Evolutionary conservation across 2,888 invertebrate species (phyloP), one percentile per base, ranked within the genome.

Genomic region (Tenthredo mesomela): DNA sequence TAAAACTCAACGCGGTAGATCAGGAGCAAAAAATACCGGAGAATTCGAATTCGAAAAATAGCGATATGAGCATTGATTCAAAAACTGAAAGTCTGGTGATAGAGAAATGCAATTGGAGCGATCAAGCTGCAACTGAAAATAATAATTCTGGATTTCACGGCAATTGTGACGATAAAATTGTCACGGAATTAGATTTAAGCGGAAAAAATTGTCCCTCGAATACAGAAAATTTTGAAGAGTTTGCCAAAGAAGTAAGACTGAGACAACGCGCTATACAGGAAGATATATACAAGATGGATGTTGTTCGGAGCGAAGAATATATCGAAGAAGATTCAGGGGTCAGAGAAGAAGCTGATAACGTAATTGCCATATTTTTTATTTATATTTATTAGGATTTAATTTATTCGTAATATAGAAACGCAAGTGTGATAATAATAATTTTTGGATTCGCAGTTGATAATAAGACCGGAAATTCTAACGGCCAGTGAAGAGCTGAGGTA

Each of bases 251-350:
- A 12, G 86, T 85, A 21, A 87, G 86, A 84, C 85, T 65, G 54
- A 86, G 87, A 18, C 89, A 90, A 61, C 86, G 86, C 33, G 88
- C 87, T 21, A 86, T 91, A 86, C 89, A 89, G 67, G 87, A 88
- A 65, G 89, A 91, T 85, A 91, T 89, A 87, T 85, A 87, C 75
- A 89, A 89, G 85, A 91, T 90, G 90, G 89, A 91, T 86, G 86
- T 89, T 67, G 89, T 91, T 12, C 77, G 75, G 5, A 40, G 15
- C 21, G 80, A 61, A 25, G 21, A 61, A 1, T 21, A 25, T 10
- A 6, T 21, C 5, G 61, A 40, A 61, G 58, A 54, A 9, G 77
- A n/a, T 18, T 12, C 29, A 2, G 33, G 6, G 6, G 4, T 25
- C 29, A 54, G 15, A 18, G 77, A 80, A 80, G 80, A 80, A 33